A percentile compares a stretch with the other conserved stretches of the same genome.
Evolutionary conservation across 1,140 invertebrate species (phyloP).

Genomic region (Sinonovacula constricta): DNA sequence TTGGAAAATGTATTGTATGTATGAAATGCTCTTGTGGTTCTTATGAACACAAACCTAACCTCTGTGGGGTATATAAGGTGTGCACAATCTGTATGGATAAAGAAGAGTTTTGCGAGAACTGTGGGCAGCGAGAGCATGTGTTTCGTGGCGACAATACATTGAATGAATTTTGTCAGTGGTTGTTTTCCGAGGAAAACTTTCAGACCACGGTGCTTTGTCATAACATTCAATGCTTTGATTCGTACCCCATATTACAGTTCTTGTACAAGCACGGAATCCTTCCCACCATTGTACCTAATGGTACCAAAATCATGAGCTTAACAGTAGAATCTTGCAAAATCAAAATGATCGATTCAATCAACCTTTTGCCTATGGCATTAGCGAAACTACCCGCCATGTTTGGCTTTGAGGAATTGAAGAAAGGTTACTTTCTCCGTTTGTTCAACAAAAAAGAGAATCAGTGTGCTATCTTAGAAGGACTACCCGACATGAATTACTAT

Average conservation of each 20-base stretch:
- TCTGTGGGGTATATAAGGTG: background rate
- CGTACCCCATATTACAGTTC: conserved; percentile 12
- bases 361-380: conserved; percentile 26
- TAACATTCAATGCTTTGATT: conserved; percentile 19
- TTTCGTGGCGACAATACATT: background rate
- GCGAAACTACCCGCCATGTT: conserved; percentile 19
- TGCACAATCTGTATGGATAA: background rate
- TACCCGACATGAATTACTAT: conserved; percentile 17
- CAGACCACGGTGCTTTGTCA: conserved; percentile 13
- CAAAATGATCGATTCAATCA: conserved; percentile 22
- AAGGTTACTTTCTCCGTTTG: conserved; percentile 39
- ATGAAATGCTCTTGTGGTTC: background rate
- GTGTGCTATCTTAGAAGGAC: background rate
- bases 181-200: conserved; percentile 29
- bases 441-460: conserved; percentile 35
- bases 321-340: conserved; percentile 17
- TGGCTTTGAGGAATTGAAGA: conserved; percentile 16
- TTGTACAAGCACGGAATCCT: conserved; percentile 11
- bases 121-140: background rate
- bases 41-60: background rate
- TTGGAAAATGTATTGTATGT: background rate
- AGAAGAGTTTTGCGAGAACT: background rate
- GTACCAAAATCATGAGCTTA: conserved; percentile 11
- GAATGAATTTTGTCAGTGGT: conserved; percentile 22
- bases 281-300: conserved; percentile 1